Percentiles rank a stretch among this genome's conserved stretches.
These are phyloP conservation scores for Helicoverpa armigera DNA, from an alignment of 1,140 invertebrate genomes.

Conservation along the genomic window DNA sequence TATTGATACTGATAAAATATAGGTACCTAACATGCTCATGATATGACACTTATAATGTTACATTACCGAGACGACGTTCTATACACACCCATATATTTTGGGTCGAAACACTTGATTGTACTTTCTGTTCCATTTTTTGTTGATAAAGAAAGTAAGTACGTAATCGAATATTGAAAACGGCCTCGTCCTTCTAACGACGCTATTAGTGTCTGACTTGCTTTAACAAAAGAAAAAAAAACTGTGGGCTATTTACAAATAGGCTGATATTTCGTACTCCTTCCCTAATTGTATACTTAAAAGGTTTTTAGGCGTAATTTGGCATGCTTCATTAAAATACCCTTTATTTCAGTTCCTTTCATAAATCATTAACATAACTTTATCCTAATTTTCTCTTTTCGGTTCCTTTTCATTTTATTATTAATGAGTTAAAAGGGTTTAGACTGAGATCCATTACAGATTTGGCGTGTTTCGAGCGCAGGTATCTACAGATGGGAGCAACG, in stretches of 20 bases:
- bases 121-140: neutral
- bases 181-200: neutral
- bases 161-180: conserved; percentile 12
- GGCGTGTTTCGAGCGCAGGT: neutral
- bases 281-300: neutral
- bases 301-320: neutral
- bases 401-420: neutral
- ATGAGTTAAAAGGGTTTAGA: conserved; percentile 8
- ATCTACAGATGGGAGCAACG: neutral
- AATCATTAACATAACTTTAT: conserved; percentile 4
- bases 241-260: neutral
- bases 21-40: too few relatives aligned
- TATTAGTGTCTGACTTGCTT: conserved; percentile 24
- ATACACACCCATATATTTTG: neutral
- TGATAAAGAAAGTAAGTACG: neutral
- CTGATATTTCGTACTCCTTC: neutral
- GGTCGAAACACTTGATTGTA: neutral
- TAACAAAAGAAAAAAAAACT: neutral
- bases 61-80: too few relatives aligned
- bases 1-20: neutral
- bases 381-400: neutral
- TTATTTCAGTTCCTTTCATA: neutral
- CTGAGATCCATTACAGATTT: too few relatives aligned
- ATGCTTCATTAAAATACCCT: neutral
- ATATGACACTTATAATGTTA: too few relatives aligned